phyloP scores from a whole-genome alignment of 2,888 invertebrate species.

The Neoaliturus tenellus region DNA sequence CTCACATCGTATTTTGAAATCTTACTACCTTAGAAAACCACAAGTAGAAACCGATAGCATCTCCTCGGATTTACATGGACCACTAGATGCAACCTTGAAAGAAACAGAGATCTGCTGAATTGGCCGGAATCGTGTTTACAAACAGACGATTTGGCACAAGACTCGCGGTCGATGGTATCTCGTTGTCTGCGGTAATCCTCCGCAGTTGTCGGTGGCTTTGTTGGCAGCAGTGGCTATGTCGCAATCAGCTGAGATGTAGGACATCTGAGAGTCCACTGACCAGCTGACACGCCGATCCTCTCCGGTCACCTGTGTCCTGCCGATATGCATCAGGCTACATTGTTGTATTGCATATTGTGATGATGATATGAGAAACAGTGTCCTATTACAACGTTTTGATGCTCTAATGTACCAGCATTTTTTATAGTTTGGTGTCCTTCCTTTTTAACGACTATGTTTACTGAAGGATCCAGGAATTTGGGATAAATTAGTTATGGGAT shows the following conservation, averaged over 20 bases:
- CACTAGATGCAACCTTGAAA: background rate
- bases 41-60: slow-evolving; percentile 5
- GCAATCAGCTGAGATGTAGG: slow-evolving; percentile 6
- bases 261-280: background rate
- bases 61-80: background rate
- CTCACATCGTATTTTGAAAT: too few relatives aligned
- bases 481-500: too few relatives aligned
- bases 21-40: background rate
- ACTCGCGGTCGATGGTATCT: background rate
- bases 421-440: too few relatives aligned
- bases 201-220: background rate
- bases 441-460: too few relatives aligned
- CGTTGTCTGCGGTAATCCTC: background rate
- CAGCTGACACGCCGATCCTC: background rate
- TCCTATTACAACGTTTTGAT: too few relatives aligned
- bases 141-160: slow-evolving; percentile 19
- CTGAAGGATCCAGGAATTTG: too few relatives aligned
- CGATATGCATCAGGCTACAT: background rate
- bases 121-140: background rate
- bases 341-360: too few relatives aligned
- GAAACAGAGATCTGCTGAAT: background rate
- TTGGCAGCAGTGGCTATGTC: background rate
- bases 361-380: too few relatives aligned
- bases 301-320: too few relatives aligned
- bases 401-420: too few relatives aligned